phyloP scores from a whole-genome alignment of 2,113 vertebrate species.

The Entelurus aequoreus region DNA sequence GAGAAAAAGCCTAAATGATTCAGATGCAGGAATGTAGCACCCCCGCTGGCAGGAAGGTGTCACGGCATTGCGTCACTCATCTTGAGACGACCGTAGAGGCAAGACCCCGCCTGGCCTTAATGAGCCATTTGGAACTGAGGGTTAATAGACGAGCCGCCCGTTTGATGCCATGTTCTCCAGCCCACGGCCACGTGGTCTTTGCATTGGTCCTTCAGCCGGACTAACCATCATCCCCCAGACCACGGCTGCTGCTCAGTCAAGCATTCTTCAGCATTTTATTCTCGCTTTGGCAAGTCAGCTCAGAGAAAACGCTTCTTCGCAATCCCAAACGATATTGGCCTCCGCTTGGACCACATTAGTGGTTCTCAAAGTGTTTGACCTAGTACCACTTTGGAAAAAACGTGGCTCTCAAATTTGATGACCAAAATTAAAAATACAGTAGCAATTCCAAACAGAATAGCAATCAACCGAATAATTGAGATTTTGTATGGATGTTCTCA shows the following conservation, averaged over 20 bases:
- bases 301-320: conserved; percentile 18
- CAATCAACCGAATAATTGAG: too few species aligned
- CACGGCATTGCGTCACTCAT: conserved; percentile 42
- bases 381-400: too few species aligned
- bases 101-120: conserved; percentile 9
- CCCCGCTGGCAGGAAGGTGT: conserved; percentile 29
- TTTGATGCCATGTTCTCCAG: conserved; percentile 50
- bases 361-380: too few species aligned
- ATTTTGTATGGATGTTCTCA: too few species aligned
- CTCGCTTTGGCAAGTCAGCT: conserved; percentile 23
- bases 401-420: too few species aligned
- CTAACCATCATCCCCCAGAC: conserved; percentile 44
- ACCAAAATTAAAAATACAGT: too few species aligned
- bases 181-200: conserved; percentile 37
- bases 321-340: conserved; percentile 38
- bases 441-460: too few species aligned
- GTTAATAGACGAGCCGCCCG: conserved; percentile 47
- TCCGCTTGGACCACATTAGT: conserved; percentile 23
- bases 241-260: conserved; percentile 27
- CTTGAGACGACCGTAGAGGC: conserved; percentile 27
- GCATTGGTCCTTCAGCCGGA: conserved; percentile 38
- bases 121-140: conserved; percentile 30
- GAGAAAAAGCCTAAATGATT: background rate
- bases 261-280: conserved; percentile 19
- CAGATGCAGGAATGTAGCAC: conserved; percentile 22